These are phyloP conservation scores for Cisticola juncidis DNA, from an alignment of 2,113 vertebrate genomes.

Conservation along the genomic window DNA sequence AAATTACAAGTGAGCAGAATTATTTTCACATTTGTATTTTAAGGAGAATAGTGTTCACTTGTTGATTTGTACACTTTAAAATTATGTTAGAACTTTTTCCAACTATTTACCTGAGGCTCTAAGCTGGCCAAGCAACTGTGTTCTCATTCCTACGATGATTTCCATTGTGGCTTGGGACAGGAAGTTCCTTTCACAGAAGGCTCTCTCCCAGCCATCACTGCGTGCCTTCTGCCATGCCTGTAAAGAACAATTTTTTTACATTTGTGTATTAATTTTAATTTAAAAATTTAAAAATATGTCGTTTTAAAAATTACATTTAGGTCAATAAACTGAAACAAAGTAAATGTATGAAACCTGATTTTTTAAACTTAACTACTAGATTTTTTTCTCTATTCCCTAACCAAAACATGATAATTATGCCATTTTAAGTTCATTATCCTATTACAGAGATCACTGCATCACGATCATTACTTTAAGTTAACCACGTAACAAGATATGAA, in stretches of 20 bases:
- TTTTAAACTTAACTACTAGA: background rate
- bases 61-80: background rate
- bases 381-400: background rate
- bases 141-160: conserved; percentile 92
- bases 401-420: background rate
- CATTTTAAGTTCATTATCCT: background rate
- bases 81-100: background rate
- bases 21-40: background rate
- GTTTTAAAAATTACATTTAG: background rate
- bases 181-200: conserved; percentile 95
- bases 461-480: background rate
- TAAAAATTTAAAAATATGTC: background rate
- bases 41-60: too few relatives aligned
- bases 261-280: background rate
- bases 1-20: background rate
- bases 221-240: conserved; percentile 95
- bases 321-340: background rate
- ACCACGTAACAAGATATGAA: background rate
- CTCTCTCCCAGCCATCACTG: conserved; percentile 89
- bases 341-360: background rate
- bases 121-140: conserved; percentile 93
- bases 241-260: background rate
- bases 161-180: conserved; percentile 95
- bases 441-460: background rate
- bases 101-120: conserved; percentile 86